These are phyloP conservation scores for Leucania comma DNA, from an alignment of 2,888 invertebrate species.

Conservation along the genomic window DNA sequence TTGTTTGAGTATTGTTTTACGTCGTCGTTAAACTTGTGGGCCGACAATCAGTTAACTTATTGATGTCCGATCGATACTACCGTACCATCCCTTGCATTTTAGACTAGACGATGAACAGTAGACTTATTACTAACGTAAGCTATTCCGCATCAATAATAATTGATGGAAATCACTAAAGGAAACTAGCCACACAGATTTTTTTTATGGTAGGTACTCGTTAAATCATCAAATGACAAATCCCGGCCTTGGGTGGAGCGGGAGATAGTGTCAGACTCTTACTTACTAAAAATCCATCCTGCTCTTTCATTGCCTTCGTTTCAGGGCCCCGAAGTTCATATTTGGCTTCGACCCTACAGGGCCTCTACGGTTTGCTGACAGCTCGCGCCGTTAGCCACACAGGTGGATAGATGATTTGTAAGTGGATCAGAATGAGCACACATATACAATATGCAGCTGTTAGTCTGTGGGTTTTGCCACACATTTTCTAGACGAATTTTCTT, in stretches of 20 bases:
- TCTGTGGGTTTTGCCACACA: not conserved
- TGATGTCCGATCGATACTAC: slow-evolving; percentile 41
- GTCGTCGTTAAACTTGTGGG: slow-evolving; percentile 11
- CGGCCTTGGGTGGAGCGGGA: too few species aligned
- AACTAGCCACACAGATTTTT: too few species aligned
- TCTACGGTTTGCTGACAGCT: too few species aligned
- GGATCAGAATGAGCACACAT: not conserved
- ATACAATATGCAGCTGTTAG: slow-evolving; percentile 11
- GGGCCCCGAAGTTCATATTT: too few species aligned
- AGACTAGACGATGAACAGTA: slow-evolving; percentile 34
- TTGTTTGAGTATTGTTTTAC: slow-evolving; percentile 25
- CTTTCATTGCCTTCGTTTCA: too few species aligned
- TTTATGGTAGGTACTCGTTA: too few species aligned
- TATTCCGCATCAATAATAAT: slow-evolving; percentile 20
- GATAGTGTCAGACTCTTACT: too few species aligned
- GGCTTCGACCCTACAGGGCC: too few species aligned
- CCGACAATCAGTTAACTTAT: slow-evolving; percentile 47
- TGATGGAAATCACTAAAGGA: slow-evolving; percentile 19
- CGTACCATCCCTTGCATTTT: slow-evolving; percentile 46
- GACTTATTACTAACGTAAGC: slow-evolving; percentile 12
- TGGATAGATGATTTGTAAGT: slow-evolving; percentile 23
- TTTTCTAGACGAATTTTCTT: slow-evolving; percentile 11
- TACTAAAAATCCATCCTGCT: too few species aligned
- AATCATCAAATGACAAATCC: too few species aligned
- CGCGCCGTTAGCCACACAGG: slow-evolving; percentile 24